Evolutionary conservation across 2,113 vertebrate species (phyloP).

Genomic region (Lophura nycthemera): DNA sequence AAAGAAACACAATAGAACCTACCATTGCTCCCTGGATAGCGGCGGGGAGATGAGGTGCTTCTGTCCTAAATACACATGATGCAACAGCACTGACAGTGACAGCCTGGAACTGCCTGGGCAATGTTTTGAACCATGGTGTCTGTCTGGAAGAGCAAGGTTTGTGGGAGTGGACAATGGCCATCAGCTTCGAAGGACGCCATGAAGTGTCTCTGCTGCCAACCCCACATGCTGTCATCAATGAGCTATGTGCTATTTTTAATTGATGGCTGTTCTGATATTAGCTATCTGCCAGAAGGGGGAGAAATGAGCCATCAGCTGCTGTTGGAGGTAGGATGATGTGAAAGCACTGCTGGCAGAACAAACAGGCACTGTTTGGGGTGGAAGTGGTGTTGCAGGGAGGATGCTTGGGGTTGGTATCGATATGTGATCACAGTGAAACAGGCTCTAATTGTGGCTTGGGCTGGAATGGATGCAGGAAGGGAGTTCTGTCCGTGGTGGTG

Average conservation of each 20-base stretch:
- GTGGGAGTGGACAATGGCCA: background rate
- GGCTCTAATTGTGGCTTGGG: background rate
- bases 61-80: background rate
- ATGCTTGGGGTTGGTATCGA: background rate
- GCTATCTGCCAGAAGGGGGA: background rate
- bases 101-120: background rate
- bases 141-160: background rate
- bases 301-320: background rate
- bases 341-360: background rate
- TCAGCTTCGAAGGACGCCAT: background rate
- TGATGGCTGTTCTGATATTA: background rate
- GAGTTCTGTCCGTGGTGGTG: background rate
- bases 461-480: background rate
- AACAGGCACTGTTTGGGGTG: rapidly evolving
- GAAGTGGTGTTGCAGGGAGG: background rate
- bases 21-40: background rate
- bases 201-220: background rate
- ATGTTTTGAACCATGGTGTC: background rate
- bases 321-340: background rate
- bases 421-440: background rate
- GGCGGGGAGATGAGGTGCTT: background rate
- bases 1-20: constrained; percentile 18
- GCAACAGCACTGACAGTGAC: background rate
- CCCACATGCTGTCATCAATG: background rate
- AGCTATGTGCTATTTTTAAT: background rate